phyloP scores from a whole-genome alignment of 2,113 vertebrate genomes.

The Dasypus novemcinctus region DNA sequence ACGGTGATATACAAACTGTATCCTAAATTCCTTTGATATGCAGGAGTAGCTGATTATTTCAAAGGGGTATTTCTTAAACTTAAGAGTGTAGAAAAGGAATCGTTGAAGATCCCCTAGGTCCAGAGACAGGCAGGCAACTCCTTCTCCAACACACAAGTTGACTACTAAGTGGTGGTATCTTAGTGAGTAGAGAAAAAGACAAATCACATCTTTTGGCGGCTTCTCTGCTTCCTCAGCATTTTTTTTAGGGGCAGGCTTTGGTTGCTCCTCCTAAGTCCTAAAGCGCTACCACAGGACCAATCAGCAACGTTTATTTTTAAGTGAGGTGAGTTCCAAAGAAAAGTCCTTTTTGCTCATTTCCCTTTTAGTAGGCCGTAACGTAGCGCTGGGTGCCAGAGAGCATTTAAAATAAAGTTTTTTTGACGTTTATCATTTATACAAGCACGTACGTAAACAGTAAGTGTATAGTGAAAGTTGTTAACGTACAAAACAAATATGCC shows the following conservation, averaged over 20 bases:
- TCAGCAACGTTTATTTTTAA: neutral
- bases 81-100: neutral
- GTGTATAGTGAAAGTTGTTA: too few species aligned
- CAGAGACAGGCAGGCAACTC: neutral
- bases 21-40: fast-evolving
- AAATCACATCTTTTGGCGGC: too few species aligned
- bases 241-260: neutral
- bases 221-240: neutral
- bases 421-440: too few species aligned
- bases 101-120: neutral
- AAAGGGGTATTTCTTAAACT: neutral
- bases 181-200: neutral
- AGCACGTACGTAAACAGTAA: too few species aligned
- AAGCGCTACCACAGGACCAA: neutral
- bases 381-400: neutral
- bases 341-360: neutral
- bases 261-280: neutral
- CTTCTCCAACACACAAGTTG: neutral
- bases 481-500: too few species aligned
- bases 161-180: neutral
- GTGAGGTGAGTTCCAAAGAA: neutral
- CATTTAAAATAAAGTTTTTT: neutral
- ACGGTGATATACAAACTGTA: fast-evolving
- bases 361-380: neutral
- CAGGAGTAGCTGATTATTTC: neutral